A percentile compares a stretch with the other conserved stretches of the same genome.
These are phyloP conservation scores for Pheosia tremula DNA, from an alignment of 2,888 invertebrate species.

Conservation along the genomic window DNA sequence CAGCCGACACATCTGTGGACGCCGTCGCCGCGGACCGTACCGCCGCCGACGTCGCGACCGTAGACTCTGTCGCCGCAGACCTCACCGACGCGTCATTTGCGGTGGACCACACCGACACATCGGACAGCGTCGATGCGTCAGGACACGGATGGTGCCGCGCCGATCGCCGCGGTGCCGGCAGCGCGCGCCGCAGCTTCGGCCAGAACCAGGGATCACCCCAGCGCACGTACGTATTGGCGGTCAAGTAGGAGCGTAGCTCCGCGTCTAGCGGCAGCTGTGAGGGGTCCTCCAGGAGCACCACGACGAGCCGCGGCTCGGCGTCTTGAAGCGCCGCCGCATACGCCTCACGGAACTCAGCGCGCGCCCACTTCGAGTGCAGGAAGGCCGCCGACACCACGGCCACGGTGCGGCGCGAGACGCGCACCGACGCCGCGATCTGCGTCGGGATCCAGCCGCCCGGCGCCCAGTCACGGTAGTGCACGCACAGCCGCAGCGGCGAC, in stretches of 20 bases:
- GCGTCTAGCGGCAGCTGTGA: slow-evolving; percentile 84
- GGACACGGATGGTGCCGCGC: slow-evolving; percentile 3
- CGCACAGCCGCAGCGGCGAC: slow-evolving; percentile 81
- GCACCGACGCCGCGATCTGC: slow-evolving; percentile 37
- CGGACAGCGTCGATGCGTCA: too few species aligned
- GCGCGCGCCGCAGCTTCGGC: slow-evolving; percentile 90
- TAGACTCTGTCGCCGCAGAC: too few species aligned
- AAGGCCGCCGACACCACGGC: slow-evolving; percentile 40
- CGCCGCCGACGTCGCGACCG: too few species aligned
- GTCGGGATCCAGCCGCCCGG: slow-evolving; percentile 39
- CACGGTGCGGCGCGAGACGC: slow-evolving; percentile 32
- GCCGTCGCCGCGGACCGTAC: not conserved
- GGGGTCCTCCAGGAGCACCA: slow-evolving; percentile 85
- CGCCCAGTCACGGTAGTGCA: slow-evolving; percentile 39
- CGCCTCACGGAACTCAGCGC: slow-evolving; percentile 87
- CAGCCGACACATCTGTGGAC: too few species aligned
- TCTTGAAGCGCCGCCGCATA: slow-evolving; percentile 58
- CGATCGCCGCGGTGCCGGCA: slow-evolving; percentile 65
- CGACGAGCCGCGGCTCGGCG: slow-evolving; percentile 88
- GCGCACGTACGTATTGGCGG: slow-evolving; percentile 91
- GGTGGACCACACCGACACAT: not conserved
- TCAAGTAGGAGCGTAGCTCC: slow-evolving; percentile 86
- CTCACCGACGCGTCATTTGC: too few species aligned
- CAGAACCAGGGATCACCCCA: slow-evolving; percentile 94
- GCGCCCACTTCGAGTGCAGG: slow-evolving; percentile 84